Evolutionary conservation across 2,113 vertebrate species (phyloP).

Genomic region (Chaetodon trifascialis): DNA sequence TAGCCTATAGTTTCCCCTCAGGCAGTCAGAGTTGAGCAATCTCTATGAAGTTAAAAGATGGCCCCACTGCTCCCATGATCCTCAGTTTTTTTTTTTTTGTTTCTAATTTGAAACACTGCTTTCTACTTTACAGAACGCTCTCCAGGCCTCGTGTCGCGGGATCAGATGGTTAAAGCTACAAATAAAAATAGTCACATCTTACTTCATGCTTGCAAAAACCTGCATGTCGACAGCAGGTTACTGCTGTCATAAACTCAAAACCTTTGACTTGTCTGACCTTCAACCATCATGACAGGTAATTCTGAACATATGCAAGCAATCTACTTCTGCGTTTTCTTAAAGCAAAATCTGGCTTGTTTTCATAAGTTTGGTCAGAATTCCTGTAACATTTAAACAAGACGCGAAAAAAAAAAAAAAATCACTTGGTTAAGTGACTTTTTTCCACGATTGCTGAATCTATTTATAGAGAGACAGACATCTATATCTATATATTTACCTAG

Average conservation of each 20-base stretch:
- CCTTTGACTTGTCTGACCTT: not conserved
- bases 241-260: constrained; percentile 14
- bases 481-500: no score
- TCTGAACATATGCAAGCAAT: no score
- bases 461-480: no score
- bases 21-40: constrained; percentile 57
- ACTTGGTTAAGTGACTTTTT: no score
- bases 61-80: constrained; percentile 18
- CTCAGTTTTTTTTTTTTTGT: constrained; percentile 4
- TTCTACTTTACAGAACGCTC: constrained; percentile 5
- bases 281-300: not conserved
- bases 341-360: no score
- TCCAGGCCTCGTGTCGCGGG: not conserved
- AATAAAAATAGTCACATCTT: not conserved
- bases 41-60: constrained; percentile 26
- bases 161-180: not conserved
- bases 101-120: constrained; percentile 29
- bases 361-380: not conserved
- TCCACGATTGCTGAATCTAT: no score
- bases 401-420: no score
- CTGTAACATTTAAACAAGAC: no score
- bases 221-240: not conserved
- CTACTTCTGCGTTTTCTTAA: no score
- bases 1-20: constrained; percentile 49
- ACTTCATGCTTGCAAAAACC: not conserved